Evolutionary conservation across 53 echinoderm and acorn worm genomes (phyloP).

Genomic region (Apostichopus leukothele): DNA sequence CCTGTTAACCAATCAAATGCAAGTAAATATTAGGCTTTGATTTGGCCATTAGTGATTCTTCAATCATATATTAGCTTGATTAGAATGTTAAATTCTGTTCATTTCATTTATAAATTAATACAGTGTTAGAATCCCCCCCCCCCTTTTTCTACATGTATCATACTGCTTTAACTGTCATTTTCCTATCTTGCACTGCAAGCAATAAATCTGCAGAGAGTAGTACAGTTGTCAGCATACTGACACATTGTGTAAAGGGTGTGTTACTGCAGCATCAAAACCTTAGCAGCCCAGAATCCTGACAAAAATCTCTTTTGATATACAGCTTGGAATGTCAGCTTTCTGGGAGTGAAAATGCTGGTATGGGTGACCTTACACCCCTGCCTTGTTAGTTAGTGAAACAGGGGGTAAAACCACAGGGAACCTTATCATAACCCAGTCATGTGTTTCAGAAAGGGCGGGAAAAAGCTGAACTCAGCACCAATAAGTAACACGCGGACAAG

Average conservation of each 20-base stretch:
- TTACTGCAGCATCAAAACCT: background rate
- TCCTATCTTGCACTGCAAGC: slow-evolving; percentile 28
- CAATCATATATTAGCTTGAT: too few species aligned
- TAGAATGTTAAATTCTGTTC: too few species aligned
- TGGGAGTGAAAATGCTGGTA: background rate
- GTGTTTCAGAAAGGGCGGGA: slow-evolving; percentile 37
- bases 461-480: slow-evolving; percentile 42
- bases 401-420: slow-evolving; percentile 25
- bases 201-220: slow-evolving; percentile 11
- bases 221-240: slow-evolving; percentile 27
- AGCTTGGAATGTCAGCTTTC: slow-evolving; percentile 16
- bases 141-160: too few species aligned
- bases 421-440: background rate
- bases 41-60: too few species aligned
- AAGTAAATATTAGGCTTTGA: too few species aligned
- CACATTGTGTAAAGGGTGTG: background rate
- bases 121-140: too few species aligned
- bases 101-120: too few species aligned
- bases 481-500: background rate
- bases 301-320: background rate
- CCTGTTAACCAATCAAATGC: too few species aligned
- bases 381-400: background rate
- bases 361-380: slow-evolving; percentile 29
- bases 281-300: background rate
- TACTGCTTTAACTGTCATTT: slow-evolving; percentile 32